Evolutionary conservation across 1,140 invertebrate species (phyloP).

Genomic region (Sycophaga agraensis): DNA sequence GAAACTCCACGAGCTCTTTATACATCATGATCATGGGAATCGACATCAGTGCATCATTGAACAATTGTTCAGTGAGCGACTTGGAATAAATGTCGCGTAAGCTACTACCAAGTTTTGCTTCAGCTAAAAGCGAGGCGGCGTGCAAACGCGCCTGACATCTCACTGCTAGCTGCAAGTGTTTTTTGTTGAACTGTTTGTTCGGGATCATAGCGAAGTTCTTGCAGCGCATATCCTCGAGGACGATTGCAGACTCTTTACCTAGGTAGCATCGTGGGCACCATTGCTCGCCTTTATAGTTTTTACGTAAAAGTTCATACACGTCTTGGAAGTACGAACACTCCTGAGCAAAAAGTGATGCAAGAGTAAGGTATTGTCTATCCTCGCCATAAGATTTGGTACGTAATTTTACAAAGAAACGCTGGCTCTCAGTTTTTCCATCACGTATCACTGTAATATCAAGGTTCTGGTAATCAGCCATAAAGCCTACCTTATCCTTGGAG

Average conservation of each 20-base stretch:
- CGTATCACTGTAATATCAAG: too few species aligned
- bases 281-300: background rate
- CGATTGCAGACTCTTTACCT: conserved; percentile 48
- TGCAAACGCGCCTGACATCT: conserved; percentile 61
- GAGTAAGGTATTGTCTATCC: too few species aligned
- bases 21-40: background rate
- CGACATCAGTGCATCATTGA: background rate
- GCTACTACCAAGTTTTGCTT: conserved; percentile 46
- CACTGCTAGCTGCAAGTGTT: conserved; percentile 54
- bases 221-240: conserved; percentile 55
- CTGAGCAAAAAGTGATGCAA: too few species aligned
- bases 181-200: conserved; percentile 46
- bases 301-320: too few species aligned
- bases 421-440: too few species aligned
- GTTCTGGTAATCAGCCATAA: too few species aligned
- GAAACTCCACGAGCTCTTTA: background rate
- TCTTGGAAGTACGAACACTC: too few species aligned
- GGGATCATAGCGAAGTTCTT: conserved; percentile 42
- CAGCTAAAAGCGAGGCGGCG: conserved; percentile 58
- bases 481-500: too few species aligned
- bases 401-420: too few species aligned
- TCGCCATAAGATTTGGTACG: too few species aligned
- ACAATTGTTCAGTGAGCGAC: background rate
- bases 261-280: conserved; percentile 53
- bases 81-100: background rate